phyloP scores from a whole-genome alignment of 2,797 vertebrate species.

The Artibeus jamaicensis region DNA sequence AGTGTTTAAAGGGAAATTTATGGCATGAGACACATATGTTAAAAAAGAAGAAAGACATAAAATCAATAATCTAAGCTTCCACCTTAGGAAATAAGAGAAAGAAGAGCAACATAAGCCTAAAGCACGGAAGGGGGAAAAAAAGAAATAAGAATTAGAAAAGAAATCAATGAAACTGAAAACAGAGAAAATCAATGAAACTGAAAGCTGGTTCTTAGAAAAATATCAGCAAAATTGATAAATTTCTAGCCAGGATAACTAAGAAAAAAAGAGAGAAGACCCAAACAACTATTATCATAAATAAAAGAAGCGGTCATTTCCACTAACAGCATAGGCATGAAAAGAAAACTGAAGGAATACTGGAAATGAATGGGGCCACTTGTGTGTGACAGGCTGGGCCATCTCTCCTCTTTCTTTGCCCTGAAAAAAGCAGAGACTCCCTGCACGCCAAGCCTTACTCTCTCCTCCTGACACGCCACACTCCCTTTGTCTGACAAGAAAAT shows the following conservation, averaged over 20 bases:
- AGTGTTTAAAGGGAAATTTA: neutral
- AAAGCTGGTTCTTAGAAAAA: conserved; percentile 2
- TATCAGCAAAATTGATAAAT: neutral
- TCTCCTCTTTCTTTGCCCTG: neutral
- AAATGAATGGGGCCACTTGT: neutral
- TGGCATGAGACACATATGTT: neutral
- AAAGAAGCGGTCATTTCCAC: neutral
- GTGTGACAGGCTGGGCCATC: neutral
- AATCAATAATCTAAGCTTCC: neutral
- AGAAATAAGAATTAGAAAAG: neutral
- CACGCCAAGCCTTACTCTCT: neutral
- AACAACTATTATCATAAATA: neutral
- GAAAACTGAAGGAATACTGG: neutral
- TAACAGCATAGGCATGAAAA: neutral
- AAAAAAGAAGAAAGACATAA: neutral
- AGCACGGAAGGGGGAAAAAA: neutral
- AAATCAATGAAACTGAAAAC: neutral
- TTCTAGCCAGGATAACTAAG: neutral
- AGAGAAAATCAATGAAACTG: neutral
- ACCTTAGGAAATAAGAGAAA: neutral
- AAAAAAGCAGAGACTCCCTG: neutral
- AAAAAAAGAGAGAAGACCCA: neutral
- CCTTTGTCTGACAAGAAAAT: neutral
- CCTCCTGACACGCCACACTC: neutral
- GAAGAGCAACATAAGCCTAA: neutral